Percentiles rank a stretch among this genome's conserved stretches.
phyloP scores from a whole-genome alignment of 2,113 vertebrate species.

The Meriones unguiculatus region DNA sequence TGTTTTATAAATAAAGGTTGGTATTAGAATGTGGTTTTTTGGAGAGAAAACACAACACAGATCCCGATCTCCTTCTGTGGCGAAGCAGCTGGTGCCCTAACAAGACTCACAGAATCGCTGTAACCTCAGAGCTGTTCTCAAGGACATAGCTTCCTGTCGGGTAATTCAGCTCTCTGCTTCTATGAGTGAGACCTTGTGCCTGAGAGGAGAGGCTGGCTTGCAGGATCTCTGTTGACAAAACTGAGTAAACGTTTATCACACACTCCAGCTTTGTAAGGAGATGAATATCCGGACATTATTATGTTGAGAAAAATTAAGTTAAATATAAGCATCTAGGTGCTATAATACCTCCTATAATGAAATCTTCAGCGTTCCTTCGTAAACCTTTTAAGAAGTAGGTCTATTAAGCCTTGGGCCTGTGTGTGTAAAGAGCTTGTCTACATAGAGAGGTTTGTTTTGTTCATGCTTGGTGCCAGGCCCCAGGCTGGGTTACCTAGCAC shows the following conservation, averaged over 20 bases:
- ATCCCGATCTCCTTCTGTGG: not conserved
- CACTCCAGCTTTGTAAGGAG: constrained; percentile 4
- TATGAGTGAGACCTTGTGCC: not conserved
- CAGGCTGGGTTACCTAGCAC: not conserved
- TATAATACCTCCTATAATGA: constrained; percentile 12
- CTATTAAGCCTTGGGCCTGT: not conserved
- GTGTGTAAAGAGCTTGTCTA: not conserved
- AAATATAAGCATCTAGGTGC: not conserved
- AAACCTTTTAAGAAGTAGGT: not conserved
- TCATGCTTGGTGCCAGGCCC: not conserved
- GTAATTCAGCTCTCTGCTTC: not conserved
- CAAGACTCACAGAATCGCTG: not conserved
- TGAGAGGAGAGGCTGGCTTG: not conserved
- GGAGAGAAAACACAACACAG: not conserved
- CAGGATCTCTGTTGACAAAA: constrained; percentile 19
- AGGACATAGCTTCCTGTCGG: not conserved
- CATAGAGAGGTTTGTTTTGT: not conserved
- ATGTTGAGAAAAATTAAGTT: constrained; percentile 21
- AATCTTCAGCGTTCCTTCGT: not conserved
- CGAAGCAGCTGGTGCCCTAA: not conserved
- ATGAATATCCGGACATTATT: not conserved
- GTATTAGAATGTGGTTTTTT: not conserved
- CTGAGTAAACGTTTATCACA: constrained; percentile 13
- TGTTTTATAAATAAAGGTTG: not conserved
- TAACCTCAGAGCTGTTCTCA: not conserved